Base-by-base conservation (phyloP, 2,797 vertebrate species). In the Mormyrops attenuatus region DNA sequence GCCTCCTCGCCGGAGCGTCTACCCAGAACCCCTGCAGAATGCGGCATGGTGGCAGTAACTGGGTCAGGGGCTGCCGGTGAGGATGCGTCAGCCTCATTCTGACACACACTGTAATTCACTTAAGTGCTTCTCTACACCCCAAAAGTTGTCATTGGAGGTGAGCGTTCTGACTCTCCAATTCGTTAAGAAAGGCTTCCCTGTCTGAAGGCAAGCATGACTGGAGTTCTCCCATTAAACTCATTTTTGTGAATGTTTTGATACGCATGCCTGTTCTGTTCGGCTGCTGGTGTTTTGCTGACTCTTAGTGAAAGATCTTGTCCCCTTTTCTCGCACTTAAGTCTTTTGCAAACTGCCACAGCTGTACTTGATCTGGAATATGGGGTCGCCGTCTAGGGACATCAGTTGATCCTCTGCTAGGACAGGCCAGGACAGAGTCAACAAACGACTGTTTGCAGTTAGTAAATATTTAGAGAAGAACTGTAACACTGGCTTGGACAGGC, bases 71-170 rank as follows among this genome's bases (percentile, higher is more conserved):
- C 52, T 9, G 22, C 26, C 53, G 84, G 87, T 50, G 84, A 38
- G 41, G 87, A 82, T 34, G 11, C 13, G 57, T 52, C 17, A 55
- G 84, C 69, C 50, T 53, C 38, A 41, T 55, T 86, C 88, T 34
- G 66, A 66, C 85, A 44, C 88, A 30, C 89, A 63, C 82, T 69
- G 50, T 90, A 88, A 90, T 91, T 90, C 90, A 63, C 88, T 90
- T 88, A 89, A 91, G 90, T 89, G 84, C 90, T 90, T 50, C 89
- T 85, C 87, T 89, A 85, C 26, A 85, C 85, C 66, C 49, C 30
- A 41, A 87, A 73, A 73, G 60, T 80, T 26, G 85, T 87, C 49
- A 73, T 87, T 87, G 26, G 50, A 55, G 26, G 89, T 87, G 60
- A 53, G 53, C 85, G 53, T 44, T 87, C 41, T 53, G 89, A 89